Evolutionary conservation across 2,888 invertebrate species (phyloP).

Genomic region (Yponomeuta plumbellus): DNA sequence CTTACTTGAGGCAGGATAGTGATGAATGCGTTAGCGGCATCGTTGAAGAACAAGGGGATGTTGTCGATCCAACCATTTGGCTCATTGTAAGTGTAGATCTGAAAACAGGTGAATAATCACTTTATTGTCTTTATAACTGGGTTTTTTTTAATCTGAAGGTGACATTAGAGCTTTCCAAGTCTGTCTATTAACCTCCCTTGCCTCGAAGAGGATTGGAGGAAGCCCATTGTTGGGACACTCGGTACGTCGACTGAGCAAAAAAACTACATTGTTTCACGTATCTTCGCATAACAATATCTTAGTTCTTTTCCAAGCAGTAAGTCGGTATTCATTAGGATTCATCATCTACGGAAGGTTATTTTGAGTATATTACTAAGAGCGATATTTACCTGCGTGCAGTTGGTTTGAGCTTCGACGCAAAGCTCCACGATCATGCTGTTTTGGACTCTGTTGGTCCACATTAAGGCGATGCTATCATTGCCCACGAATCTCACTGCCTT

Average conservation of each 20-base stretch:
- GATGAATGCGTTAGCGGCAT: constrained; percentile 81
- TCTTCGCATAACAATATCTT: no score
- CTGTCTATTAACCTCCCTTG: no score
- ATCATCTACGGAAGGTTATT: background rate
- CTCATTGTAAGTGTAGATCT: constrained; percentile 67
- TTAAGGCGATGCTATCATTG: constrained; percentile 81
- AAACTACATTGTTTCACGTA: no score
- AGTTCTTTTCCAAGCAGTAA: no score
- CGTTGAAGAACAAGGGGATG: constrained; percentile 81
- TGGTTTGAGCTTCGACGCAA: background rate
- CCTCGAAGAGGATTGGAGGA: no score
- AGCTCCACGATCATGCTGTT: constrained; percentile 77
- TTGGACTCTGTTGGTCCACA: constrained; percentile 94
- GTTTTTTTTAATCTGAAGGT: no score
- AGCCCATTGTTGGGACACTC: no score
- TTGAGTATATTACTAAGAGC: background rate
- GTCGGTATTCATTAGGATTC: no score
- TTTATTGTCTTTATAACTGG: no score
- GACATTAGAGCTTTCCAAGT: no score
- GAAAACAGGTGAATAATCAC: constrained; percentile 28
- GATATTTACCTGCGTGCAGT: background rate
- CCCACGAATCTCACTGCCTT: constrained; percentile 86
- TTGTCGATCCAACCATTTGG: constrained; percentile 88
- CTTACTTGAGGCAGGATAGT: constrained; percentile 82
- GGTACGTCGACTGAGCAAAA: no score